phyloP scores from a whole-genome alignment of 2,888 invertebrate species.

The Tyria jacobaeae region DNA sequence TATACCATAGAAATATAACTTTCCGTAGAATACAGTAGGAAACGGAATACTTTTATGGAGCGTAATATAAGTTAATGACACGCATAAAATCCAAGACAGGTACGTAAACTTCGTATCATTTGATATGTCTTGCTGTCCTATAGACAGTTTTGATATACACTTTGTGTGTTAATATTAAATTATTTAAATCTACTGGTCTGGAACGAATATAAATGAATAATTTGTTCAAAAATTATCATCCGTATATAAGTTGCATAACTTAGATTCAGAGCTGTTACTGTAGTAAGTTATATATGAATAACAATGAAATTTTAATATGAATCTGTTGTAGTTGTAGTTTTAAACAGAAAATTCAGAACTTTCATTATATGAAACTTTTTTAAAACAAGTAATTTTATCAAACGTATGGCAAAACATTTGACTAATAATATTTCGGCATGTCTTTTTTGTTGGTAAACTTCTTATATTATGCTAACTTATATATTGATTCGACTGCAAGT shows the following conservation, averaged over 20 bases:
- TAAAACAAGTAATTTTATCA: slow-evolving; percentile 7
- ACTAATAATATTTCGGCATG: slow-evolving; percentile 27
- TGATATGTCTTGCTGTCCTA: slow-evolving; percentile 43
- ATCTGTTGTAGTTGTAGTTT: no score
- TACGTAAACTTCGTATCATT: slow-evolving; percentile 51
- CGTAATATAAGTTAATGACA: slow-evolving; percentile 76
- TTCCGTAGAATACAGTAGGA: slow-evolving; percentile 59
- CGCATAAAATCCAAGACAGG: slow-evolving; percentile 70
- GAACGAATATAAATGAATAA: slow-evolving; percentile 1
- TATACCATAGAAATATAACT: slow-evolving; percentile 56
- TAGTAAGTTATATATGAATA: no score
- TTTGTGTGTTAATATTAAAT: slow-evolving; percentile 29
- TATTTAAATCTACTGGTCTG: slow-evolving; percentile 19
- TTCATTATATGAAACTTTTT: background rate
- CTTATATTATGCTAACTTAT: no score
- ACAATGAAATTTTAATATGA: no score
- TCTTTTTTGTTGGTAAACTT: slow-evolving; percentile 26
- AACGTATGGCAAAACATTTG: slow-evolving; percentile 21
- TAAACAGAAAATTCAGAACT: background rate
- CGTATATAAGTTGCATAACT: background rate
- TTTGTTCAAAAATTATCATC: no score
- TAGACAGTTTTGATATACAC: slow-evolving; percentile 48
- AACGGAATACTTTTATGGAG: slow-evolving; percentile 73
- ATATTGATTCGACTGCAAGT: slow-evolving; percentile 52
- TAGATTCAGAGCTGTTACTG: no score